These are phyloP conservation scores for Cotesia chilonis DNA, from an alignment of 1,140 invertebrate species.

Conservation along the genomic window DNA sequence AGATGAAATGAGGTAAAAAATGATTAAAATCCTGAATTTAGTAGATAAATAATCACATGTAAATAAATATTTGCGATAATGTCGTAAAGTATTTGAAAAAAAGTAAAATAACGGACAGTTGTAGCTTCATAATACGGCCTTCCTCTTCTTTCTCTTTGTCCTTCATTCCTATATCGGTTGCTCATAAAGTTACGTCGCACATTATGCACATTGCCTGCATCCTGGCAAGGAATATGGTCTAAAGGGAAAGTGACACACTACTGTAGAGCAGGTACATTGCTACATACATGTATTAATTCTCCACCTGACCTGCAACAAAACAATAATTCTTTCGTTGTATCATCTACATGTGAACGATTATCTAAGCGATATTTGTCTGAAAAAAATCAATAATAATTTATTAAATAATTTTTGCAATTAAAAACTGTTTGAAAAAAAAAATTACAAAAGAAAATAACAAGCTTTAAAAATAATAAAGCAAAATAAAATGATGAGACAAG, in stretches of 20 bases:
- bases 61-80: too few relatives aligned
- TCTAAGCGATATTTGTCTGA: too few relatives aligned
- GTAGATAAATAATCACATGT: too few relatives aligned
- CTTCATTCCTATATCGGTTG: constrained; percentile 36
- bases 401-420: too few relatives aligned
- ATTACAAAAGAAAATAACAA: too few relatives aligned
- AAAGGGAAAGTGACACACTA: constrained; percentile 21
- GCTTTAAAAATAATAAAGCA: too few relatives aligned
- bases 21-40: too few relatives aligned
- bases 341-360: background rate
- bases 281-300: background rate
- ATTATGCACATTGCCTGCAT: constrained; percentile 42
- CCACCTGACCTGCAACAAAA: constrained; percentile 5
- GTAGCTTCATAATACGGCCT: constrained; percentile 35
- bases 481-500: too few relatives aligned
- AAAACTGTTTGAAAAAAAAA: too few relatives aligned
- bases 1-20: too few relatives aligned
- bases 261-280: constrained; percentile 1
- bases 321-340: background rate
- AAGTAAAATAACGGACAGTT: constrained; percentile 37
- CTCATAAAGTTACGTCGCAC: constrained; percentile 45
- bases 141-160: constrained; percentile 34
- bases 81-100: constrained; percentile 12
- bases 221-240: constrained; percentile 32
- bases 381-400: too few relatives aligned